Evolutionary conservation across 2,888 invertebrate genomes (phyloP).

Genomic region (Aelia acuminata): DNA sequence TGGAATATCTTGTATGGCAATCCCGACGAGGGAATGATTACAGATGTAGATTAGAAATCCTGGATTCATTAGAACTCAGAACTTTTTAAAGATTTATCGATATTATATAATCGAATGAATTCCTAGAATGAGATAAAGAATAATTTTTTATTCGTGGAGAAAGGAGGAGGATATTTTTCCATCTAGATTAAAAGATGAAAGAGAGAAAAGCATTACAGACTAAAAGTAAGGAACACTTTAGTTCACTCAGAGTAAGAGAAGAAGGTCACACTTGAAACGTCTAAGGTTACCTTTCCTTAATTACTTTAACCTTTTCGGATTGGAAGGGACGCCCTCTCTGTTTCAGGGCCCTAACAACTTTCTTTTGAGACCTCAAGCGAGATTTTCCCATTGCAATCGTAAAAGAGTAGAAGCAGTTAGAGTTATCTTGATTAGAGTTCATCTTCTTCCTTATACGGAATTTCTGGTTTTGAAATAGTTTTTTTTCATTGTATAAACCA

Average conservation of each 20-base stretch:
- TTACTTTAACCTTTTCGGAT: conserved; percentile 45
- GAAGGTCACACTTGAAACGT: neutral
- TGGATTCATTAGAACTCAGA: too few relatives aligned
- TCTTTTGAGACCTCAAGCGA: neutral
- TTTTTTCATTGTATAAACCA: too few relatives aligned
- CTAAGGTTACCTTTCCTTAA: conserved; percentile 24
- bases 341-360: neutral
- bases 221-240: neutral
- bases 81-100: too few relatives aligned
- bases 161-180: neutral
- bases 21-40: too few relatives aligned
- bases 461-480: neutral
- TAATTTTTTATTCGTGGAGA: too few relatives aligned
- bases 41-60: too few relatives aligned
- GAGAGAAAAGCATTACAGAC: neutral
- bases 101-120: too few relatives aligned
- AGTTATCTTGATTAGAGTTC: neutral
- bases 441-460: neutral
- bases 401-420: neutral
- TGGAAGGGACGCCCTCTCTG: neutral
- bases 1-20: too few relatives aligned
- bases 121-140: too few relatives aligned
- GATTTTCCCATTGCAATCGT: neutral
- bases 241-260: neutral
- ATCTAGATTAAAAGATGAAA: conserved; percentile 7